phyloP scores from a whole-genome alignment of 2,797 vertebrate species.

The Nannoperca obscura region DNA sequence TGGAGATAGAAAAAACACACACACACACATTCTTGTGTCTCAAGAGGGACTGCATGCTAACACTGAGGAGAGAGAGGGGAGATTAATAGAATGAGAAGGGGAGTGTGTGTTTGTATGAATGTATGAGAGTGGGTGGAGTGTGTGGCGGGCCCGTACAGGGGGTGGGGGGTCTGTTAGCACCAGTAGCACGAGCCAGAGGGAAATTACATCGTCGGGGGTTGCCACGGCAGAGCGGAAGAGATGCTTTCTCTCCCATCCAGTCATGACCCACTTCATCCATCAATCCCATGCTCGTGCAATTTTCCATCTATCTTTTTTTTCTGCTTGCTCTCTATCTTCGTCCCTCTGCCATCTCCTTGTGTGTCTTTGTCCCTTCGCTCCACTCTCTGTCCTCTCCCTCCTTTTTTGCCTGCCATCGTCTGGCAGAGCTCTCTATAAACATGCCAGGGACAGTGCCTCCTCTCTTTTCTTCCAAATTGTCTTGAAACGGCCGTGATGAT shows the following conservation, averaged over 20 bases:
- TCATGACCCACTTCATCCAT: constrained; percentile 60
- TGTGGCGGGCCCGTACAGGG: constrained; percentile 9
- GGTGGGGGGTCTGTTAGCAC: constrained; percentile 29
- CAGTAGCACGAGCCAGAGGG: constrained; percentile 51
- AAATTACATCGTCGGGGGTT: constrained; percentile 69
- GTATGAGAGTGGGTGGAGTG: constrained; percentile 17
- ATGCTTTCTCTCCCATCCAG: constrained; percentile 33
- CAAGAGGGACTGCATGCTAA: constrained; percentile 48
- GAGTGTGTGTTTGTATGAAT: constrained; percentile 46
- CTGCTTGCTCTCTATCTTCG: constrained; percentile 29
- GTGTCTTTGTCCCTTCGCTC: constrained; percentile 45
- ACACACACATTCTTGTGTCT: constrained; percentile 34
- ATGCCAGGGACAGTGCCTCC: constrained; percentile 59
- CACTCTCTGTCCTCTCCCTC: constrained; percentile 21
- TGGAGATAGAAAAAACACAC: constrained; percentile 16
- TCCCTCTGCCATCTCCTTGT: constrained; percentile 2
- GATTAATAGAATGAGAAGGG: constrained; percentile 70
- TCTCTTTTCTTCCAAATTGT: constrained; percentile 62
- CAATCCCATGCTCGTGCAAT: constrained; percentile 34
- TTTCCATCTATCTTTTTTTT: constrained; percentile 35
- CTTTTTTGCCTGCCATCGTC: constrained; percentile 9
- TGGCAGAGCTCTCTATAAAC: constrained; percentile 71
- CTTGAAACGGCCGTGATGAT: constrained; percentile 72
- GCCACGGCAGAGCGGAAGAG: constrained; percentile 44
- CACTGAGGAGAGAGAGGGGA: constrained; percentile 43